Evolutionary conservation across 2,113 vertebrate species (phyloP).

Genomic region (Murina feae): DNA sequence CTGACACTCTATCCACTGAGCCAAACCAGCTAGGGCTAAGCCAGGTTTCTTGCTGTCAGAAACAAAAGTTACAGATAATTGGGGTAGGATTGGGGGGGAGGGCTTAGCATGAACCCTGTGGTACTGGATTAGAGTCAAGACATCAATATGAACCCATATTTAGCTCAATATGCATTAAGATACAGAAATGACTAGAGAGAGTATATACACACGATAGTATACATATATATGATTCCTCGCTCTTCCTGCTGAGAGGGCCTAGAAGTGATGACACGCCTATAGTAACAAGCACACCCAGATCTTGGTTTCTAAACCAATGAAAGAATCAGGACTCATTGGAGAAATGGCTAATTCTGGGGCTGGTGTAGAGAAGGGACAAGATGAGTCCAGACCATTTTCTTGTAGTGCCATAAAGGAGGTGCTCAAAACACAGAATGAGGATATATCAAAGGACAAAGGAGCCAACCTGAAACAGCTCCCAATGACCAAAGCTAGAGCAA

Average conservation of each 20-base stretch:
- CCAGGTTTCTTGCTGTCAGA: not conserved
- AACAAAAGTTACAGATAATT: not conserved
- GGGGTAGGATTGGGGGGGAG: too few species aligned
- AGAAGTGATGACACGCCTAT: not conserved
- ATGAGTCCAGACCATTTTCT: not conserved
- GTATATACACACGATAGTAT: not conserved
- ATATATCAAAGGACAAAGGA: not conserved
- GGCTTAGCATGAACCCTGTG: not conserved
- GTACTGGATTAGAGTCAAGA: not conserved
- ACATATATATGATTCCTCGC: not conserved
- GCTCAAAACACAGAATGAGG: not conserved
- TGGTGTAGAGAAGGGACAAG: not conserved
- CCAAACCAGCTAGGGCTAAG: too few species aligned
- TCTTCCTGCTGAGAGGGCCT: not conserved
- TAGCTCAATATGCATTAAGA: not conserved
- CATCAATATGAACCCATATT: not conserved
- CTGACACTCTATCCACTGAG: too few species aligned
- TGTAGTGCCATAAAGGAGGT: not conserved
- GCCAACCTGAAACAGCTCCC: not conserved
- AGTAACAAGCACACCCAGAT: not conserved
- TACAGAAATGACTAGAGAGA: not conserved
- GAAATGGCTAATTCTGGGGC: not conserved
- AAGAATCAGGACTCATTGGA: not conserved
- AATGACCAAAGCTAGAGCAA: not conserved
- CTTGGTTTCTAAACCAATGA: not conserved